phyloP scores from a whole-genome alignment of 2,113 vertebrate species.

The Chinchilla lanigera region DNA sequence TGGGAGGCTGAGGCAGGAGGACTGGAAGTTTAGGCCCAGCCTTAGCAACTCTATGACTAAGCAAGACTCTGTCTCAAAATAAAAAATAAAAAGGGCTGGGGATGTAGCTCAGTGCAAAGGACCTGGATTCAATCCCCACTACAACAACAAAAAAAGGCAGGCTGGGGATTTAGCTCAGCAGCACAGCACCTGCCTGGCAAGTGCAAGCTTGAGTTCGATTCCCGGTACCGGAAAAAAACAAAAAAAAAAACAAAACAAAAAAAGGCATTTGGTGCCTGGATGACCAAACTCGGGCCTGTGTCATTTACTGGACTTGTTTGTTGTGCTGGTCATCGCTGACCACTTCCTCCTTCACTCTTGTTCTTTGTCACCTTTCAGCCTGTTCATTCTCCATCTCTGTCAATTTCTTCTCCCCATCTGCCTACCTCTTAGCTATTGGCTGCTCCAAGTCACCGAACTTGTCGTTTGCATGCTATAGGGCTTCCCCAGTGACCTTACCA shows the following conservation, averaged over 20 bases:
- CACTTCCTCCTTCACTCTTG: not conserved
- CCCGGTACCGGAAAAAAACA: no score
- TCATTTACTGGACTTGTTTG: not conserved
- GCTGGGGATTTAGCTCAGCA: no score
- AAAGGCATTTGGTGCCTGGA: not conserved
- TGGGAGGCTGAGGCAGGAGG: not conserved
- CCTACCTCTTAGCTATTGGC: not conserved
- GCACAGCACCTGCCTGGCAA: no score
- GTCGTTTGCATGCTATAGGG: not conserved
- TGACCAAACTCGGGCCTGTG: not conserved
- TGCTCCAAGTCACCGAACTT: not conserved
- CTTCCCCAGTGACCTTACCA: not conserved
- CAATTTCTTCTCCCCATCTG: not conserved
- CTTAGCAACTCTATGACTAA: not conserved
- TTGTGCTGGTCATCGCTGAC: not conserved
- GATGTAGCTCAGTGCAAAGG: not conserved
- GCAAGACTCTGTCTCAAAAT: not conserved
- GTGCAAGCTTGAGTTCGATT: no score
- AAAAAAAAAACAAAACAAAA: no score
- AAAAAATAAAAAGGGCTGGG: not conserved
- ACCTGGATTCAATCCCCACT: not conserved
- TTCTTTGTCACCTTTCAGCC: not conserved
- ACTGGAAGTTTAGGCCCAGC: not conserved
- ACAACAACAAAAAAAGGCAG: no score
- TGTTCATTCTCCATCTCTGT: not conserved